phyloP scores from a whole-genome alignment of 2,888 invertebrate genomes.

The Pammene fasciana region DNA sequence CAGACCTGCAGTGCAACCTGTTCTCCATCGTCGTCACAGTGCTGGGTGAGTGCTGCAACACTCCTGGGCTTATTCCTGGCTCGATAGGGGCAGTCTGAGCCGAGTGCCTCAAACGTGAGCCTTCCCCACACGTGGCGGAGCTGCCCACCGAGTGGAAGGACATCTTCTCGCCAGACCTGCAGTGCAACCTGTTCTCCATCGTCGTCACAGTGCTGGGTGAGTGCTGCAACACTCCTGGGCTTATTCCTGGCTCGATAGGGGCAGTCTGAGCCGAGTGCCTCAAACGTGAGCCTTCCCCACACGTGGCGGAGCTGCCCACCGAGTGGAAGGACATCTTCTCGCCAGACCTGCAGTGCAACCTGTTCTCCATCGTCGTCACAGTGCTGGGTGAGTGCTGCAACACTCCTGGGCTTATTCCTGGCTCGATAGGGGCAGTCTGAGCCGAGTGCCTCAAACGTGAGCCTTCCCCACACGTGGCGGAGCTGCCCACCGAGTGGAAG shows the following conservation, averaged over 20 bases:
- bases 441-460: too few relatives aligned
- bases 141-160: constrained; percentile 83
- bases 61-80: constrained; percentile 8
- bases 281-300: too few relatives aligned
- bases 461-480: too few relatives aligned
- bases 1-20: constrained; percentile 82
- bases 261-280: constrained; percentile 46
- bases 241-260: constrained; percentile 60
- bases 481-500: too few relatives aligned
- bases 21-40: constrained; percentile 61
- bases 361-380: constrained; percentile 67
- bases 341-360: constrained; percentile 81
- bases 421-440: too few relatives aligned
- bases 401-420: too few relatives aligned
- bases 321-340: constrained; percentile 89
- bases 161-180: constrained; percentile 87
- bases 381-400: constrained; percentile 54
- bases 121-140: too few relatives aligned
- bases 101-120: too few relatives aligned
- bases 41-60: constrained; percentile 52
- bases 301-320: too few relatives aligned
- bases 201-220: constrained; percentile 55
- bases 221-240: constrained; percentile 24
- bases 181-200: constrained; percentile 75
- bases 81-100: constrained; percentile 64